These are phyloP conservation scores for Latrodectus elegans DNA, from an alignment of 2,888 invertebrate species.

Conservation along the genomic window DNA sequence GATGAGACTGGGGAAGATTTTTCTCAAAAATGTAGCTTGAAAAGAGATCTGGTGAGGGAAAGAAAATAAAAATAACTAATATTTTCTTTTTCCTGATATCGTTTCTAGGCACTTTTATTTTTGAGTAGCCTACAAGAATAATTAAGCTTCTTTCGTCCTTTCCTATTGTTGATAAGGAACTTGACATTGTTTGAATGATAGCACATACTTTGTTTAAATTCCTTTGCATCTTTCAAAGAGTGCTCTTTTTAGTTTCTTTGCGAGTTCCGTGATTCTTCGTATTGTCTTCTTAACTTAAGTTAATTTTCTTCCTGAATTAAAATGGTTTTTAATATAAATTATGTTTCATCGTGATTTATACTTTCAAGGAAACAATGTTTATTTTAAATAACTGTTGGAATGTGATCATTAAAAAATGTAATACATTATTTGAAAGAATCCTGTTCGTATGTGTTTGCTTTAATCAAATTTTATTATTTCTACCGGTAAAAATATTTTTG, in stretches of 20 bases:
- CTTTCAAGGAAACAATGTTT: too few relatives aligned
- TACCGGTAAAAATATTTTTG: too few relatives aligned
- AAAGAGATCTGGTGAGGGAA: not conserved
- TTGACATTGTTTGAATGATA: not conserved
- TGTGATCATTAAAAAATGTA: too few relatives aligned
- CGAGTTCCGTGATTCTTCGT: too few relatives aligned
- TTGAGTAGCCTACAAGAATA: constrained; percentile 24
- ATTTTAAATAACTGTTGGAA: too few relatives aligned
- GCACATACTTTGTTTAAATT: not conserved
- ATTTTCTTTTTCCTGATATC: constrained; percentile 44
- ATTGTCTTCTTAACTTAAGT: too few relatives aligned
- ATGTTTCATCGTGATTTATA: too few relatives aligned
- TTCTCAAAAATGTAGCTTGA: constrained; percentile 22
- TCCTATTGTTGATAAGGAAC: not conserved
- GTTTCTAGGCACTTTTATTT: constrained; percentile 33
- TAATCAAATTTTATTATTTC: too few relatives aligned
- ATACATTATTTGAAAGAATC: too few relatives aligned
- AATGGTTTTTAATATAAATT: too few relatives aligned
- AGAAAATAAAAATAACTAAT: constrained; percentile 52
- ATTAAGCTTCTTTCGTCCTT: constrained; percentile 16
- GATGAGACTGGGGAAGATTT: constrained; percentile 13
- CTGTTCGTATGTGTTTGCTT: too few relatives aligned
- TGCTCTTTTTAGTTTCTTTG: not conserved
- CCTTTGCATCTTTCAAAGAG: not conserved
- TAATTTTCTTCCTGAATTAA: too few relatives aligned